Conservation (phyloP, 2,797 vertebrate genomes). For the Chaenodraco wilsoni region DNA sequence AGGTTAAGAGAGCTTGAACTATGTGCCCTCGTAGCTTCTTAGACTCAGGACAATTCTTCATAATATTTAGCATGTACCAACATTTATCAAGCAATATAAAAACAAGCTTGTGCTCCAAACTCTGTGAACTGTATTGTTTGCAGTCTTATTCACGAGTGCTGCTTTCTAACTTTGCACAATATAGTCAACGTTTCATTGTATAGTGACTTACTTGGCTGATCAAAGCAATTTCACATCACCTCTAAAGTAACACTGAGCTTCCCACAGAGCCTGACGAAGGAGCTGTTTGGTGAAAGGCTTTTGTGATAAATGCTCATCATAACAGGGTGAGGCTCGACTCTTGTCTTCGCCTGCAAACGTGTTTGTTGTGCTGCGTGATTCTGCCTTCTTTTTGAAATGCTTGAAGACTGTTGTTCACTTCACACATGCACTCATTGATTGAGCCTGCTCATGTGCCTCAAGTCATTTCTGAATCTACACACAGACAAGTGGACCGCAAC, state of each 20-base stretch:
- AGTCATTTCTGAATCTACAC: conserved; percentile 49
- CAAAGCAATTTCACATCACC: conserved; percentile 50
- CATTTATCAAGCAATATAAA: background rate
- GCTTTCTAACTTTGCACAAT: conserved; percentile 27
- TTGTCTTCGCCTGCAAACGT: conserved; percentile 8
- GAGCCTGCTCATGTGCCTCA: conserved; percentile 37
- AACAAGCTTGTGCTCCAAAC: background rate
- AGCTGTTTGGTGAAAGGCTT: conserved; percentile 51
- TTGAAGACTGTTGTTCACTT: conserved; percentile 40
- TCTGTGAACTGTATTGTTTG: background rate
- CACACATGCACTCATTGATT: conserved; percentile 23
- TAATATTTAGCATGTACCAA: background rate
- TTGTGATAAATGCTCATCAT: conserved; percentile 44
- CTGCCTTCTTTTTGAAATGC: conserved; percentile 6
- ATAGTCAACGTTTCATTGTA: conserved; percentile 34
- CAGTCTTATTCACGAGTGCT: conserved; percentile 11
- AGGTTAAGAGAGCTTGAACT: background rate
- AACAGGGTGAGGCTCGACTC: conserved; percentile 21
- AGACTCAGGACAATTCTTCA: background rate
- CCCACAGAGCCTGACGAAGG: conserved; percentile 48
- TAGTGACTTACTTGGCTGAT: conserved; percentile 54
- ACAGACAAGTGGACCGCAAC: conserved; percentile 48
- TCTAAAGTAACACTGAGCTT: conserved; percentile 47
- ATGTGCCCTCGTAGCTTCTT: background rate
- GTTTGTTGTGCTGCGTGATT: background rate